Base-by-base conservation (phyloP, 1,140 invertebrate genomes). In the Trachymyrmex septentrionalis region DNA sequence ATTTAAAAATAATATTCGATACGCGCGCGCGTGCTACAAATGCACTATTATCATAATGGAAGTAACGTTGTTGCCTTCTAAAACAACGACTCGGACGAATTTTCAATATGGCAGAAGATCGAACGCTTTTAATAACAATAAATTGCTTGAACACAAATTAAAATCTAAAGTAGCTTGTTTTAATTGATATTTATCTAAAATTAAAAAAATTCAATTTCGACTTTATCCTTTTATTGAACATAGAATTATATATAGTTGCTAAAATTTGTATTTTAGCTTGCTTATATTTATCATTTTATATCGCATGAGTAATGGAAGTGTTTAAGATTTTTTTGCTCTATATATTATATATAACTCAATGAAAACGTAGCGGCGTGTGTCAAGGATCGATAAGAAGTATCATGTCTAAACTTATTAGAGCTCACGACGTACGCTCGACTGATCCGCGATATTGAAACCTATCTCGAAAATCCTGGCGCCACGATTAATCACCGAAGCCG, bases 401-500 rank as follows among this genome's bases (percentile, higher is more conserved):
- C 53, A 48, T 19, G 59, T 73, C 69, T 84, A 81, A 81, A 75
- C 80, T 73, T 84, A 84, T 84, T 84, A 84, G 38, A 19, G 53
- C 21, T 72, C 6, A 24, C 66, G 44, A 82, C 80, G 30, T 72
- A 73, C 67, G 80, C 80, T 38, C 67, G 80, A 27, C 53, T 61
- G 57, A 82, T 57, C 69, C 84, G 61, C 73, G 88, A 90, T 87
- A 90, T 90, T 77, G 72, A 89, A 90, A 86, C 34, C 55, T 67
- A 82, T 55, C 64, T 61, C 72, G 64, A 81, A 86, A 77, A 86
- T 72, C 57, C 72, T 48, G 73, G 55, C 88, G 48, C 80, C 38
- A 50, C 89, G 85, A 90, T 90, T 90, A 89, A 90, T 90, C 88
- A 90, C 75, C 57, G 38, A 77, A 77, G 73, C 85, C 78, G 72